Evolutionary conservation across 1,140 invertebrate species (phyloP).

Genomic region (Halotydeus destructor): DNA sequence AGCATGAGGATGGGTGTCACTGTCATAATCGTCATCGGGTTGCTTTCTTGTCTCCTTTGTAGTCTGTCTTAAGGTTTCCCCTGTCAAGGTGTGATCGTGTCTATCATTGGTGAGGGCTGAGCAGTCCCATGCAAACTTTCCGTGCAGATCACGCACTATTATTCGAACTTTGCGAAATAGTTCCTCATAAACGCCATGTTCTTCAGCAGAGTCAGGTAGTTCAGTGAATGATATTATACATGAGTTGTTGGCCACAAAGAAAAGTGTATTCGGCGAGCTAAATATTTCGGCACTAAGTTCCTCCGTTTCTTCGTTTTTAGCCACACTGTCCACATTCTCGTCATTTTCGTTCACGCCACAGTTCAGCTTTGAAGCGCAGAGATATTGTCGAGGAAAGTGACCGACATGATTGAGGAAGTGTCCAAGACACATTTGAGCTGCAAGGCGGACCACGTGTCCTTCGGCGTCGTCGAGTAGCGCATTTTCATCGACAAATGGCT

Average conservation of each 20-base stretch:
- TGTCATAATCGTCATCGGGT: background rate
- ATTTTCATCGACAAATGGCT: background rate
- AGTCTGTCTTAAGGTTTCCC: too few species aligned
- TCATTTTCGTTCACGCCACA: conserved; percentile 77
- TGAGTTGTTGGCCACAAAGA: conserved; percentile 59
- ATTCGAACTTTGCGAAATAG: conserved; percentile 47
- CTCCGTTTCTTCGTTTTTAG: conserved; percentile 39
- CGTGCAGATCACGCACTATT: conserved; percentile 69
- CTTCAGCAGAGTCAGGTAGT: conserved; percentile 6
- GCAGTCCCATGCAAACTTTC: conserved; percentile 94
- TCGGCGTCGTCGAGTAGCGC: too few species aligned
- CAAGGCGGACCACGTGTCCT: conserved; percentile 1
- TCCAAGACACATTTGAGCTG: conserved; percentile 30
- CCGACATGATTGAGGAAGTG: conserved; percentile 68
- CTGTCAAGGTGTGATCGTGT: too few species aligned
- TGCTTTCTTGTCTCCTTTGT: background rate
- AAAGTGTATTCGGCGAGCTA: conserved; percentile 61
- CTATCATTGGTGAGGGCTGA: too few species aligned
- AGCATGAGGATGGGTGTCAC: too few species aligned
- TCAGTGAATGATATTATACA: conserved; percentile 75
- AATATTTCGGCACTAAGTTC: conserved; percentile 59
- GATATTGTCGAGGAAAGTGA: conserved; percentile 63
- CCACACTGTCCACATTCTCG: conserved; percentile 50
- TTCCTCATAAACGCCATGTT: background rate
- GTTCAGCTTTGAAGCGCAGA: conserved; percentile 56